Percentiles rank a stretch among this genome's conserved stretches.
phyloP scores from a whole-genome alignment of 92 coral and sea anemone genomes.

The Micromussa lordhowensis region DNA sequence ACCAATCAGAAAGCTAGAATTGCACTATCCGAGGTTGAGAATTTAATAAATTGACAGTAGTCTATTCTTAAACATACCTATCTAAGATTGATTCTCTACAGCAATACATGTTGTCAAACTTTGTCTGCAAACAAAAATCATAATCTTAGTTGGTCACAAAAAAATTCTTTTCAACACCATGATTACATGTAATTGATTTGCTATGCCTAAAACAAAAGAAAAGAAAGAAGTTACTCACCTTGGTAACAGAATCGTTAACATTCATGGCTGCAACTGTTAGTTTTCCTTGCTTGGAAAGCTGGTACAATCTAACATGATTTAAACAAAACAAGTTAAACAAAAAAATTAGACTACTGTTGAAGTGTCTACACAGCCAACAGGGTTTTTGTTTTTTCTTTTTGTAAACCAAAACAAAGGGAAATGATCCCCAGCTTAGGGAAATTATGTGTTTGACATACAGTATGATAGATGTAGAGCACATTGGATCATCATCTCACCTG shows the following conservation, averaged over 20 bases:
- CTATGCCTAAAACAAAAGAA: neutral
- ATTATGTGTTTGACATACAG: neutral
- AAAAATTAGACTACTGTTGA: neutral
- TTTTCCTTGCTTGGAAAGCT: constrained; percentile 96
- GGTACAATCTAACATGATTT: constrained; percentile 83
- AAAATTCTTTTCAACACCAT: neutral
- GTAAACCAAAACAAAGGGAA: neutral
- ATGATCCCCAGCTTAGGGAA: neutral
- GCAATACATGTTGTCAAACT: constrained; percentile 99
- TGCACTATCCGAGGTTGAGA: no score
- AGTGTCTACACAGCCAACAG: no score
- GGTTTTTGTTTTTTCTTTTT: no score
- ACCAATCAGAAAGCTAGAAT: no score
- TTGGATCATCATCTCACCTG: constrained; percentile 59
- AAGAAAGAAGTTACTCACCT: constrained; percentile 59
- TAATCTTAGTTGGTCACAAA: neutral
- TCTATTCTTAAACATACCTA: constrained; percentile 69
- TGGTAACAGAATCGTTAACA: constrained; percentile 98
- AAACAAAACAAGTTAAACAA: neutral
- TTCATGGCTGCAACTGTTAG: constrained; percentile 99
- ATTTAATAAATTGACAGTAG: no score
- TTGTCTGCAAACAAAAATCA: constrained; percentile 79
- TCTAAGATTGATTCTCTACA: constrained; percentile 99
- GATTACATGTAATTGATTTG: neutral
- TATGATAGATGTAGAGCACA: no score